Evolutionary conservation across 2,113 vertebrate genomes (phyloP), one percentile per base, ranked within the genome.

Genomic region (Cyphomyrus plagiostoma): DNA sequence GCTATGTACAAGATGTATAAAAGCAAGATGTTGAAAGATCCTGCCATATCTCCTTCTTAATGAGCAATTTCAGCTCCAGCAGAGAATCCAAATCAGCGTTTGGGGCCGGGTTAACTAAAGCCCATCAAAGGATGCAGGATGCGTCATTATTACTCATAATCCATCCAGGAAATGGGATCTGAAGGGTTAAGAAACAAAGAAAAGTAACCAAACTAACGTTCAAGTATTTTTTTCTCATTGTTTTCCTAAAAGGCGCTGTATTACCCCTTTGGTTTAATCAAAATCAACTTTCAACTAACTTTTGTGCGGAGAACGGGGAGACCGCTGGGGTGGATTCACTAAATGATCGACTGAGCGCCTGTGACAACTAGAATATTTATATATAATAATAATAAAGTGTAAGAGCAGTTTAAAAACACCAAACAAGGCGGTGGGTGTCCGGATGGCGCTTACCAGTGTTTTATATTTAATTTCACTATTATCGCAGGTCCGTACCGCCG

Each of bases 141-240:
- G 56, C 2, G 42, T 90, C 95, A 94, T 94, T 88, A 88, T 90
- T 26, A 46, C n/a, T 30, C 74, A 85, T 17, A 56, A 39, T 90
- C 90, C 45, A 87, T 90, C 92, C 90, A 91, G 89, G 91, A 94
- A 92, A 93, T 92, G 88, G 92, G 0, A 74, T 90, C 94, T 95
- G 91, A 0, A 91, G 90, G 88, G 52, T 9, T 26, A 58, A 49
- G 21, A 88, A 80, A 53, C 39, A 84, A 84, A 48, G 45, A 84
- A 84, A 46, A 84, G 45, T 42, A n/a, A 84, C 9, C 1, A 3
- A 48, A 84, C 45, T 48, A 23, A 42, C 35, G 35, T n/a, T 21
- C 23, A 84, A 48, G 0, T 1, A 9, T 48, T 84, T 84, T 42
- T n/a, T 23, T 23, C 8, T 10, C 23, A 48, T 21, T n/a, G 23